phyloP scores from a whole-genome alignment of 2,113 vertebrate species.

The Oostethus manadensis region DNA sequence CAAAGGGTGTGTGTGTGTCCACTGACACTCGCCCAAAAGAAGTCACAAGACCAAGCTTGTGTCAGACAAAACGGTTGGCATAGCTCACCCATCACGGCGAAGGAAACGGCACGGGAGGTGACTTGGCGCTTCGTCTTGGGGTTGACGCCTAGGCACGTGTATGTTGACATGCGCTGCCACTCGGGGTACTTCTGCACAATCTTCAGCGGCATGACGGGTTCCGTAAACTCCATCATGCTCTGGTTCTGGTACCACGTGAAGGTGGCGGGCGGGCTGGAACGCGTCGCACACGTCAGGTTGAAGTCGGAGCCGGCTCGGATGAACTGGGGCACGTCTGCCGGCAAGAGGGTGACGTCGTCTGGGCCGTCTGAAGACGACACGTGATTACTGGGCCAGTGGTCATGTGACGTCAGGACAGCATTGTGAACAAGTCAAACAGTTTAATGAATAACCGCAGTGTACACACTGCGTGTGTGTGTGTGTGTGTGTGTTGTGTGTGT shows the following conservation, averaged over 20 bases:
- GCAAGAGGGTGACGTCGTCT: conserved; percentile 24
- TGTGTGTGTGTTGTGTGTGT: not conserved
- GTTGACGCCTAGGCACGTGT: conserved; percentile 58
- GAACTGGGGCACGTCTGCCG: rapidly evolving
- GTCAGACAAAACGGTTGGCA: no score
- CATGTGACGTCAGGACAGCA: not conserved
- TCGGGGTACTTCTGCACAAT: not conserved
- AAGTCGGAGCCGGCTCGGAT: conserved; percentile 36
- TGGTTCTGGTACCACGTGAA: conserved; percentile 45
- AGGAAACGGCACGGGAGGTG: not conserved
- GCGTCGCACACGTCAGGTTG: conserved; percentile 50
- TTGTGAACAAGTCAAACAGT: no score
- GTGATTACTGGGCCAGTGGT: no score
- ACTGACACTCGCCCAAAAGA: not conserved
- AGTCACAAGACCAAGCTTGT: no score
- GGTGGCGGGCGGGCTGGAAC: conserved; percentile 53
- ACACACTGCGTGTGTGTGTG: no score
- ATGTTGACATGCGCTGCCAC: not conserved
- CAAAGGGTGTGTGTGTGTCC: not conserved
- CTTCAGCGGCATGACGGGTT: conserved; percentile 17
- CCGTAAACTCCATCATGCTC: rapidly evolving
- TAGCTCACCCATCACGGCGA: conserved; percentile 58
- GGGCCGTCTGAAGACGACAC: conserved; percentile 60
- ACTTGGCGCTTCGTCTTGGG: conserved; percentile 35
- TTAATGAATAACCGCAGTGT: no score